Evolutionary conservation across 1,140 invertebrate species (phyloP), one percentile per base, ranked within the genome.

Genomic region (Atopsyche davidsoni): DNA sequence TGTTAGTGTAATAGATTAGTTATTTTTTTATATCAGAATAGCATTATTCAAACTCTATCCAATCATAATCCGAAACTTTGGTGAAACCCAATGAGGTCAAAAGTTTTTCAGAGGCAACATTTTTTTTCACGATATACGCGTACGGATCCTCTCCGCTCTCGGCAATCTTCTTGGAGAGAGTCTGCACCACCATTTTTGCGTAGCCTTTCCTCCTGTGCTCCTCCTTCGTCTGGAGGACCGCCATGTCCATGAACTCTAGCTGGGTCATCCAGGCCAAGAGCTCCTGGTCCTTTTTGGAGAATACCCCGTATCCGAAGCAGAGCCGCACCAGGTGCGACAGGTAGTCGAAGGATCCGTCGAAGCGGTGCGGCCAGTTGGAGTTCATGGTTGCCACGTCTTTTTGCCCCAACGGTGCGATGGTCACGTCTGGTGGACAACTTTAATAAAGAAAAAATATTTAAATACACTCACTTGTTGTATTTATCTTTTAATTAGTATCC

Each of bases 151-250:
- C 50, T 10, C 62, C 63, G 16, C 64, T 58, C 39, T 60, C 55
- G 7, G 61, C 58, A 13, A 64, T 60, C 17, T 61, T 38, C 34
- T 57, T 61, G 16, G 52, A 51, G 7, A 64, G 40, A 7, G 55
- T 40, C 40, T 59, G 58, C 1, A 59, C 55, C 18, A 64, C 58
- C 9, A 65, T 28, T 7, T 31, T 48, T 9, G 48, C 64, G 45
- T 62, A 64, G 16, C 65, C 65, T 34, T 55, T 63, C 28, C 59
- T 53, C 40, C 57, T 60, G 35, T 64, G 46, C n/a, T 59, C 55
- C 1, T 60, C 41, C 4, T 58, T 46, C 0, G 63, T 64, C 35
- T 67, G 60, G 18, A 65, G 44, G 3, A 62, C 46, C 11, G 55
- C 64, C 13, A 67, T 28, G 23, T 59, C 55, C 4, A 61, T 60